These are phyloP conservation scores for Sitodiplosis mosellana DNA, from an alignment of 1,140 invertebrate species.

Conservation along the genomic window DNA sequence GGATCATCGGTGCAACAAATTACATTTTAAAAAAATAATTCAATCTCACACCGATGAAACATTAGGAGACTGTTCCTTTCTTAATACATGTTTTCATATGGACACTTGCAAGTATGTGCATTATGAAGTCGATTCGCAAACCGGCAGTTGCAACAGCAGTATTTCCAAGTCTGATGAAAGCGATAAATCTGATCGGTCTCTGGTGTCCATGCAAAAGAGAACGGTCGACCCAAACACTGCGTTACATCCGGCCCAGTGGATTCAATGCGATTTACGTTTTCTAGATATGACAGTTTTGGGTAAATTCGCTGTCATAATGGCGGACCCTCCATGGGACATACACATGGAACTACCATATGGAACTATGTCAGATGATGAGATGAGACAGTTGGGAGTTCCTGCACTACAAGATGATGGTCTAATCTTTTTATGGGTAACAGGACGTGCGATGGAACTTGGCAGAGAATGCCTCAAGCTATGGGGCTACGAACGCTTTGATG, in stretches of 20 bases:
- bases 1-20: constrained; percentile 52
- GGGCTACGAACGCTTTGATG: constrained; percentile 93
- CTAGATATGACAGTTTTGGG: constrained; percentile 91
- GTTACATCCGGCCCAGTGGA: constrained; percentile 83
- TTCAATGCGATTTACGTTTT: constrained; percentile 84
- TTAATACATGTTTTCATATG: constrained; percentile 99
- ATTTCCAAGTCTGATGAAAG: constrained; percentile 9
- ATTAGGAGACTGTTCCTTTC: constrained; percentile 89
- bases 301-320: constrained; percentile 88
- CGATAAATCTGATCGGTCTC: constrained; percentile 22
- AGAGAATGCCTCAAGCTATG: constrained; percentile 79
- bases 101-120: constrained; percentile 95
- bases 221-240: constrained; percentile 35
- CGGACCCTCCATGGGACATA: constrained; percentile 95
- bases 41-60: constrained; percentile 92
- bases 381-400: constrained; percentile 80
- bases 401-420: constrained; percentile 88
- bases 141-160: constrained; percentile 1
- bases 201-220: constrained; percentile 9
- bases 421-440: constrained; percentile 96
- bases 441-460: constrained; percentile 92
- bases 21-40: constrained; percentile 96
- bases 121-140: constrained; percentile 66
- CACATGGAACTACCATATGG: constrained; percentile 90
- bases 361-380: constrained; percentile 78